These are phyloP conservation scores for Dufourea novaeangliae DNA, from an alignment of 1,140 invertebrate genomes.

Conservation along the genomic window DNA sequence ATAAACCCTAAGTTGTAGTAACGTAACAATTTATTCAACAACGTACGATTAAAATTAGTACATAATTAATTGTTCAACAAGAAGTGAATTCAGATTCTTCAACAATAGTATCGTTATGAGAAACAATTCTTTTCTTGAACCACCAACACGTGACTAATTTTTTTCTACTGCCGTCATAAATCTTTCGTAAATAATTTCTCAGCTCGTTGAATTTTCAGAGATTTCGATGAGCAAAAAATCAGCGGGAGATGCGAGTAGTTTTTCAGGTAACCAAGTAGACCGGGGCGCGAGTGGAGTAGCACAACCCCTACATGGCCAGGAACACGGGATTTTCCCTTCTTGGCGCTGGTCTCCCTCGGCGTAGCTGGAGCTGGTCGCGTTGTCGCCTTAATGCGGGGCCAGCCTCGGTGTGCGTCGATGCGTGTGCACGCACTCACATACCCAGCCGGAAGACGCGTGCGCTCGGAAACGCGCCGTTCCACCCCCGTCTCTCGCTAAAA, in stretches of 20 bases:
- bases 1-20: too few relatives aligned
- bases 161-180: too few relatives aligned
- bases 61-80: too few relatives aligned
- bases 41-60: too few relatives aligned
- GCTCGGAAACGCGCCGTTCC: slow-evolving; percentile 70
- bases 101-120: too few relatives aligned
- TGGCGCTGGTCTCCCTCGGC: slow-evolving; percentile 49
- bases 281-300: slow-evolving; percentile 19
- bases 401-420: slow-evolving; percentile 39
- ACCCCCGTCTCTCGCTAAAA: slow-evolving; percentile 73
- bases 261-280: slow-evolving; percentile 40
- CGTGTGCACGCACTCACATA: slow-evolving; percentile 57
- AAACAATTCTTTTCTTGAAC: too few relatives aligned
- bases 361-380: slow-evolving; percentile 39
- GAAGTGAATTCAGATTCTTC: too few relatives aligned
- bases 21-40: too few relatives aligned
- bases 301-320: slow-evolving; percentile 43
- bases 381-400: slow-evolving; percentile 45
- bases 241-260: slow-evolving; percentile 20
- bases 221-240: too few relatives aligned
- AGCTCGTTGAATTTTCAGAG: too few relatives aligned
- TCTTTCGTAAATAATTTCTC: too few relatives aligned
- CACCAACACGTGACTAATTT: too few relatives aligned
- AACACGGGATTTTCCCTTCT: slow-evolving; percentile 34
- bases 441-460: slow-evolving; percentile 62